Evolutionary conservation across 1,140 invertebrate species (phyloP).

Genomic region (Protaetia brevitarsis): DNA sequence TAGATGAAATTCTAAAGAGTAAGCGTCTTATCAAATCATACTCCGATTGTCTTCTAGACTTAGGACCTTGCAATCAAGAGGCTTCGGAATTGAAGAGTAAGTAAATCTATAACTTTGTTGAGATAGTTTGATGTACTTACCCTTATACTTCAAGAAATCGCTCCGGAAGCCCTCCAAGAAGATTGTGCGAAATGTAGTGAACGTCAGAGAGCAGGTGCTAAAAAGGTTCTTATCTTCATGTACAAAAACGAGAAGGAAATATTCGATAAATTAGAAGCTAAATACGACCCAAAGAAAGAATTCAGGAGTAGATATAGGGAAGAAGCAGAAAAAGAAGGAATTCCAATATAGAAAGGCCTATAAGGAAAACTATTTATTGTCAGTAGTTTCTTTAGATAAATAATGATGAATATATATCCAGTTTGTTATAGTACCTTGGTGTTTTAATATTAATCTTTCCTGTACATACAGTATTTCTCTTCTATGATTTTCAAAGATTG

Average conservation of each 20-base stretch:
- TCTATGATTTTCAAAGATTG: too few species aligned
- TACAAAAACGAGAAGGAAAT: background rate
- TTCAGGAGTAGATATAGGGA: background rate
- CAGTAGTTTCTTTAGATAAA: background rate
- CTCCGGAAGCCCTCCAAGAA: background rate
- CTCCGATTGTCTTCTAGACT: background rate
- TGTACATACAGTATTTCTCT: too few species aligned
- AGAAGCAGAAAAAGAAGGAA: background rate
- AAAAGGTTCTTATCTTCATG: background rate
- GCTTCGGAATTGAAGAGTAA: background rate
- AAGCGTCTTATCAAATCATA: background rate
- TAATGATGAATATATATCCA: too few species aligned
- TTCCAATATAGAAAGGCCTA: background rate
- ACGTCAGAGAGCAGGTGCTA: background rate
- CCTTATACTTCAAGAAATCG: background rate
- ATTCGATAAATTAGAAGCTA: background rate
- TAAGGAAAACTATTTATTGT: background rate
- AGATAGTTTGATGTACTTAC: background rate
- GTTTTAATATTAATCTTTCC: too few species aligned
- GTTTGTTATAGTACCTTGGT: too few species aligned
- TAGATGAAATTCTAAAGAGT: background rate
- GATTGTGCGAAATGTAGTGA: background rate
- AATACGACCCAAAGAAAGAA: background rate
- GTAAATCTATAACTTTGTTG: background rate
- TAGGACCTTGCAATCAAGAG: background rate